Evolutionary conservation across 2,797 vertebrate species (phyloP), one percentile per base, ranked within the genome.

Genomic region (Melanogrammus aeglefinus): DNA sequence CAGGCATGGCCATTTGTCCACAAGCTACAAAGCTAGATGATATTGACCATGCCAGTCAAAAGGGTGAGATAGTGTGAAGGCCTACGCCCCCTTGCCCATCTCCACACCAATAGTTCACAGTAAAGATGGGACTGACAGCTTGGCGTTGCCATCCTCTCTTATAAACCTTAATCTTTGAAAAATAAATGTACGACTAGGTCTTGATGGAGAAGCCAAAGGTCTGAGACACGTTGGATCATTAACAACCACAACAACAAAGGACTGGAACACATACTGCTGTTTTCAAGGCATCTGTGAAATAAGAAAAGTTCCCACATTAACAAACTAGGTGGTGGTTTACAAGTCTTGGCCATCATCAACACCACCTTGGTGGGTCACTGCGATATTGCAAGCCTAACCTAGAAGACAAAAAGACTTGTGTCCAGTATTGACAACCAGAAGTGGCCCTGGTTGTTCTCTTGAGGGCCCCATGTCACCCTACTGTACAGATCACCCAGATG

Each of bases 251-350:
- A 79, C 70, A n/a, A 77, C 18, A 71, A 29, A 6, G 33, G 79
- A 88, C 75, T 79, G 85, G 83, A 90, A 88, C 91, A 88, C 76
- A 81, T 83, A 81, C 88, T 85, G 79, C 76, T 76, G 80, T 92
- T 88, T 92, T 86, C 88, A 95, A 95, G 94, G 94, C 94, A 94
- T 94, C 94, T 93, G 93, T 95, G 94, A 94, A 29, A 75, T 29
- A 16, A 76, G 33, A 31, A 72, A 72, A 79, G 18, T 75, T 81
- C 75, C 82, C 74, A 92, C 80, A 87, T 76, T 75, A 85, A 90
- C 80, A 75, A 78, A 86, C 76, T 73, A 84, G 77, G 74, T 91
- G 93, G 93, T 94, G 94, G 92, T 92, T 93, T 83, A 92, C 80
- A 80, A 57, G 81, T 77, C 77, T 76, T 80, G 71, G 80, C 81